These are phyloP conservation scores for Oryctes rhinoceros DNA, from an alignment of 1,140 invertebrate species.

Conservation along the genomic window DNA sequence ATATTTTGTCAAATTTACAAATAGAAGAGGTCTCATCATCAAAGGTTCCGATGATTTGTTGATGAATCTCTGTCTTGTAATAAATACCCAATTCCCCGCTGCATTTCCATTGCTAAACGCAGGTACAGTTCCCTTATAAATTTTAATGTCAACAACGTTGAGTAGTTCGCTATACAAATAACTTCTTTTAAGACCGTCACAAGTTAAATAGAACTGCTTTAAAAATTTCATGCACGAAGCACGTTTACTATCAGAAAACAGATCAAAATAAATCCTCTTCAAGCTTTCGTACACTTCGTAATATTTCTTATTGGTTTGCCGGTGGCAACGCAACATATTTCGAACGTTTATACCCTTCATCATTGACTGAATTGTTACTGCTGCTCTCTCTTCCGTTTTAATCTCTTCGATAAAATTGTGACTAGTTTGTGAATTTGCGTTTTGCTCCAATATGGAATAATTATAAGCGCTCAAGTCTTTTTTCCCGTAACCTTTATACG, in stretches of 20 bases:
- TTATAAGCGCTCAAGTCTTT: conserved; percentile 35
- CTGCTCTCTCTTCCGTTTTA: conserved; percentile 46
- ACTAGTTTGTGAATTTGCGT: background rate
- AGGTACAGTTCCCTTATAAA: background rate
- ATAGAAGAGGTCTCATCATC: conserved; percentile 52
- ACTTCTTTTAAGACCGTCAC: conserved; percentile 4
- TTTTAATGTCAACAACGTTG: conserved; percentile 1
- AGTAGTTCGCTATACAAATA: conserved; percentile 6
- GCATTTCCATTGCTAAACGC: background rate
- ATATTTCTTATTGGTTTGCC: conserved; percentile 30
- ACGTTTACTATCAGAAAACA: conserved; percentile 40
- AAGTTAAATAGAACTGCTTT: conserved; percentile 45
- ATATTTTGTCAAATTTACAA: conserved; percentile 52
- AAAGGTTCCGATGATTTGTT: conserved; percentile 46
- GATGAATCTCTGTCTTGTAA: conserved; percentile 48
- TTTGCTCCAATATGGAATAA: background rate
- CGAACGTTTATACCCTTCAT: conserved; percentile 50
- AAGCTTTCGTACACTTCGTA: conserved; percentile 39
- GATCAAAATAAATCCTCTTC: conserved; percentile 44
- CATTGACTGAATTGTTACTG: conserved; percentile 51
- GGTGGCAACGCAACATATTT: conserved; percentile 44
- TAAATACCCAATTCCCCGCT: conserved; percentile 45
- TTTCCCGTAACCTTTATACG: background rate
- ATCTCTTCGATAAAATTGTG: background rate
- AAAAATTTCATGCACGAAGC: conserved; percentile 42